Percentiles rank a stretch among this genome's conserved stretches.
These are phyloP conservation scores for Rotaria magnacalcarata DNA, from an alignment of 2,888 invertebrate genomes.

Conservation along the genomic window DNA sequence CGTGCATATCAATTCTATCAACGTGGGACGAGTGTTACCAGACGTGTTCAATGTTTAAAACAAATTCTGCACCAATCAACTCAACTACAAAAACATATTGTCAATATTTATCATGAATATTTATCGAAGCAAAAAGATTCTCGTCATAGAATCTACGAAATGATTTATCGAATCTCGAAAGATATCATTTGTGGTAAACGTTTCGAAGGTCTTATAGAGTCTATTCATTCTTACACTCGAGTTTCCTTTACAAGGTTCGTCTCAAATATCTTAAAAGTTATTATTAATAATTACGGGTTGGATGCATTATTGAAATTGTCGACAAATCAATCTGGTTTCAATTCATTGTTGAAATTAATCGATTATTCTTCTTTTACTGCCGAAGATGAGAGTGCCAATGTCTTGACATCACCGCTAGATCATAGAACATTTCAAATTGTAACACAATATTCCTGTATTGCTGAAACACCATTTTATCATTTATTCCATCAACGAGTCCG, in stretches of 20 bases:
- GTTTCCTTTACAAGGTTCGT: not conserved
- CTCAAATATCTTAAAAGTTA: not conserved
- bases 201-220: not conserved
- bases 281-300: not conserved
- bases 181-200: slow-evolving; percentile 11
- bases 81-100: not conserved
- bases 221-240: slow-evolving; percentile 3
- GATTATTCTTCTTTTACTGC: not conserved
- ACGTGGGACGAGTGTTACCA: not conserved
- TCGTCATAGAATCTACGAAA: not conserved
- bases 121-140: not conserved
- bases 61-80: not conserved
- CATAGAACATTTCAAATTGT: not conserved
- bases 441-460: not conserved
- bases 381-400: not conserved
- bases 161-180: not conserved
- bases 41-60: slow-evolving; percentile 12
- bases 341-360: not conserved
- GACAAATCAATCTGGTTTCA: not conserved
- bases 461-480: not conserved
- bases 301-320: not conserved
- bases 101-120: not conserved
- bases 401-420: too few relatives aligned
- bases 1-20: not conserved
- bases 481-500: not conserved